Conservation (phyloP, 2,113 vertebrate species). For the Percina caprodes region DNA sequence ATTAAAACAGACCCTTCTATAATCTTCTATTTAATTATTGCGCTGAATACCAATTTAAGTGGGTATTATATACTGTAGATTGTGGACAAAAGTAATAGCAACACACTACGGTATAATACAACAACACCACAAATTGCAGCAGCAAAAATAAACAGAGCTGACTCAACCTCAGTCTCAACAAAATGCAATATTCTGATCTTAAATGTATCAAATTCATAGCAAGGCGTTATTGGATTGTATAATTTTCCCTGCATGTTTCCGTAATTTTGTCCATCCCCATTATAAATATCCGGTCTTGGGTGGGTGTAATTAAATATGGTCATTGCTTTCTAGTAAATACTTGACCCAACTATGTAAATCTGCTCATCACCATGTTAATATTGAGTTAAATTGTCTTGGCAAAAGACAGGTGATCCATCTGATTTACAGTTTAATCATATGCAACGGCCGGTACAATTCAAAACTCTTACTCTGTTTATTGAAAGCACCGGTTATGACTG, state of each 20-base stretch:
- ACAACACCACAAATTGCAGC: background rate
- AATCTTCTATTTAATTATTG: background rate
- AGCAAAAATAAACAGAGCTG: background rate
- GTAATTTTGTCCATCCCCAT: background rate
- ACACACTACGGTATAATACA: background rate
- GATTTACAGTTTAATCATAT: background rate
- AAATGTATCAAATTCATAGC: background rate
- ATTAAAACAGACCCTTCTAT: background rate
- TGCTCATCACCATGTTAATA: background rate
- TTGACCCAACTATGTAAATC: background rate
- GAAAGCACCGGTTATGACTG: background rate
- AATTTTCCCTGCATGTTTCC: background rate
- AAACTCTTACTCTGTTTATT: background rate
- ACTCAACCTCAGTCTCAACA: background rate
- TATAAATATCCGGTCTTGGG: background rate
- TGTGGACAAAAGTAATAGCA: slow-evolving; percentile 11
- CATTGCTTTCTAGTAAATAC: background rate
- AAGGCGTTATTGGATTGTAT: background rate
- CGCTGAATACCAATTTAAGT: background rate
- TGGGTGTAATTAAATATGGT: background rate
- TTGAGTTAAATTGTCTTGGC: background rate
- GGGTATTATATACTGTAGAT: background rate
- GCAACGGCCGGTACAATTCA: no score
- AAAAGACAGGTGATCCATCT: background rate
- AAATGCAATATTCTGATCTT: background rate